Evolutionary conservation across 2,113 vertebrate species (phyloP).

Genomic region (Symphodus melops): DNA sequence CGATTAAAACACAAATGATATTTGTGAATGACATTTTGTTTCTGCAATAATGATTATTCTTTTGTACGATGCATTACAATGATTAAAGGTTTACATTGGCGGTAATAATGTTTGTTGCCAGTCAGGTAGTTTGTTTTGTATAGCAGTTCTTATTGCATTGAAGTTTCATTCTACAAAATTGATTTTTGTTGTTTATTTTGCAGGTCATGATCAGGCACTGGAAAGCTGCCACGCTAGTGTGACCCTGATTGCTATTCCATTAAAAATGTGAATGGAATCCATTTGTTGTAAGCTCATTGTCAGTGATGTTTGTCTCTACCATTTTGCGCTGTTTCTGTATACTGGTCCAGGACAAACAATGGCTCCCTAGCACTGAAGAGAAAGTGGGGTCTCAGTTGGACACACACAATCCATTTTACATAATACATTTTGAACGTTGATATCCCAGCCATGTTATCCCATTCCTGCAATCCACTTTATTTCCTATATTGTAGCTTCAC

Average conservation of each 20-base stretch:
- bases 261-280: constrained; percentile 83
- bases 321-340: constrained; percentile 62
- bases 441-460: constrained; percentile 19
- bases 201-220: constrained; percentile 79
- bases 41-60: not conserved
- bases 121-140: not conserved
- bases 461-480: constrained; percentile 25
- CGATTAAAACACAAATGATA: no score
- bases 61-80: no score
- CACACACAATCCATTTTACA: constrained; percentile 21
- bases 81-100: not conserved
- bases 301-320: constrained; percentile 53
- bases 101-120: not conserved
- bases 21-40: not conserved
- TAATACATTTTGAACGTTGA: constrained; percentile 34
- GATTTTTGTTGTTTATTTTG: constrained; percentile 33
- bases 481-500: constrained; percentile 3
- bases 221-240: constrained; percentile 46
- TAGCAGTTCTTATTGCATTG: not conserved
- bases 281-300: constrained; percentile 59
- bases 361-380: constrained; percentile 57
- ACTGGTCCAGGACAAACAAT: constrained; percentile 43
- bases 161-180: constrained; percentile 1
- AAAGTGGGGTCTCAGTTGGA: constrained; percentile 27
- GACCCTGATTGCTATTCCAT: constrained; percentile 74